Evolutionary conservation across 1,140 invertebrate genomes (phyloP), one percentile per base, ranked within the genome.

Genomic region (Diorhabda carinulata): DNA sequence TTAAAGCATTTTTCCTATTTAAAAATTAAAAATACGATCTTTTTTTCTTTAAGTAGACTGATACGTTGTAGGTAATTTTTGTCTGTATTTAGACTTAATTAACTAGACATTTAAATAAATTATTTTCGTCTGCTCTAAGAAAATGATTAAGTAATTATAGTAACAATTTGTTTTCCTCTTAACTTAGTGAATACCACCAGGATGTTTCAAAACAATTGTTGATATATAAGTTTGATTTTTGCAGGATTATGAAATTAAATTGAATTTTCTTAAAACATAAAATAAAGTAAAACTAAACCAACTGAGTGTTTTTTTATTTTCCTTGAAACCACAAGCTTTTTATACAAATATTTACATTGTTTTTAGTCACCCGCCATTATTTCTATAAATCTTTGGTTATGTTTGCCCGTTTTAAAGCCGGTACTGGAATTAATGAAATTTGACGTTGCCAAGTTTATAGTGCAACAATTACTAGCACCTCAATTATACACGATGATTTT

Each of bases 191-290:
- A 52, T 52, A 52, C 25, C 25, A 25, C 25, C 47, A 52, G 47
- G 47, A 52, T 52, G 47, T 52, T 52, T 52, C 6, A 52, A 52
- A n/a, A 52, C 25, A 25, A 25, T 25, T 25, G 25, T 52, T 52
- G 47, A 8, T 52, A 52, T 8, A 52, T 8, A 8, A 52, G n/a
- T 6, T 52, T 52, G 6, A 52, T 8, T 52, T 52, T 52, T 52
- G n/a, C 47, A 52, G 47, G 47, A 52, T n/a, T n/a, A 52, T 52
- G n/a, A 52, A 52, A 52, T 52, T 52, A 52, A 52, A 52, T n/a
- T 52, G n/a, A 52, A 52, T 52, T 52, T 52, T 52, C 47, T 52
- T 52, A n/a, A n/a, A 52, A 6, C n/a, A 3, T 52, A 52, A 52
- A 52, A 52, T 52, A 52, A 52, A 52, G 47, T 52, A 52, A 52